Base-by-base conservation (phyloP, 2,797 vertebrate species). In the Percopsis omiscomaycus region DNA sequence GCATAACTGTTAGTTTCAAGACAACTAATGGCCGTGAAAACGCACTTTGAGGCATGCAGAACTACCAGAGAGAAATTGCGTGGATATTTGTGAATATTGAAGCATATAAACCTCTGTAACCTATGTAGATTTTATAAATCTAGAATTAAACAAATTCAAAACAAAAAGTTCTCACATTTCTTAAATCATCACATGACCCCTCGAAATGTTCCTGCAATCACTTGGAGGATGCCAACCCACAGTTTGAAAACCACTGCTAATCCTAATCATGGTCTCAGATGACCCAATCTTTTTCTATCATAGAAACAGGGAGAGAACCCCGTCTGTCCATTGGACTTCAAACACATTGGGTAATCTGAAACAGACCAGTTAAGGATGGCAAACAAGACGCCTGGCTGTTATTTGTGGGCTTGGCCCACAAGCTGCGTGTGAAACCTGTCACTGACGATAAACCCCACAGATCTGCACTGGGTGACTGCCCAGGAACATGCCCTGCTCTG, bases 281-380 rank as follows among this genome's bases (percentile, higher is more conserved):
- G 86, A 86, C 76, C 76, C 73, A 73, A 65, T 84, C 80, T 85
- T 82, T 87, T 87, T 85, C 81, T 86, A 85, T 80, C 80, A 73
- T 72, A 60, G 74, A 73, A 75, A 78, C 68, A 65, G 85, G 81
- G 71, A 84, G 84, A 84, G 87, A 82, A 89, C 81, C 85, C 84
- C 75, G 78, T 60, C 48, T 81, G 84, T 88, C 79, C 54, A 6
- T 82, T 78, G 68, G 76, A 64, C 89, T 86, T 92, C 88, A 91
- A 91, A 91, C 84, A 71, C 57, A 55, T 71, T 65, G 60, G 57
- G 80, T 87, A 89, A 91, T 88, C 62, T 81, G 85, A 91, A 82
- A 81, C 88, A 86, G 75, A 81, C 73, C 65, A 3, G 73, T 71
- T 79, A 74, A 80, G 69, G 71, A 75, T 72, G 74, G 84, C 79